A percentile compares a stretch with the other conserved stretches of the same genome.
Conservation (phyloP, 2,113 vertebrate species). For the Leucoraja erinaceus region DNA sequence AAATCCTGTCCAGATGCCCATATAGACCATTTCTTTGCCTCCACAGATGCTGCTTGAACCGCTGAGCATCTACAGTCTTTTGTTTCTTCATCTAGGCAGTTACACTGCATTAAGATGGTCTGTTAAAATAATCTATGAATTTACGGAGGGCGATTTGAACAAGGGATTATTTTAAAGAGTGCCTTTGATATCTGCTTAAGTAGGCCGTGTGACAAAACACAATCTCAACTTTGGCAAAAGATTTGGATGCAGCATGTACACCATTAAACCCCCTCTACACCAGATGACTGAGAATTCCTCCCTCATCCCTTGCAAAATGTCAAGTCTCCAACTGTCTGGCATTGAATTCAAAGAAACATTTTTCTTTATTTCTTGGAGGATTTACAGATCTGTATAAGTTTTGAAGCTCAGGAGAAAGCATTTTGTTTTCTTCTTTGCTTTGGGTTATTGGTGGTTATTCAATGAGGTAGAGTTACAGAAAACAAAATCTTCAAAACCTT, state of each 20-base stretch:
- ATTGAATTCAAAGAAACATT: conserved; percentile 9
- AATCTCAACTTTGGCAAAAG: background rate
- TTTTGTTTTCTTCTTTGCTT: background rate
- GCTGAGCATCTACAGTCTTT: no score
- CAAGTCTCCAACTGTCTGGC: background rate
- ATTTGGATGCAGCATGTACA: background rate
- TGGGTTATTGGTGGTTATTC: background rate
- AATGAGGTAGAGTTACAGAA: background rate
- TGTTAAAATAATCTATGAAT: background rate
- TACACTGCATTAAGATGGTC: background rate
- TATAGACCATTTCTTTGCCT: no score
- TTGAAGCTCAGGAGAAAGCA: background rate
- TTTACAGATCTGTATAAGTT: background rate
- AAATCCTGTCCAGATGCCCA: background rate
- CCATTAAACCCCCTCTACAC: background rate
- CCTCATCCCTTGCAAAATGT: background rate
- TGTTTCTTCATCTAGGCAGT: background rate
- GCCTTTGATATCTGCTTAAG: background rate
- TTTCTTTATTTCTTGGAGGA: background rate
- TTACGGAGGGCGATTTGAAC: background rate
- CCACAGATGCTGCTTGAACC: no score
- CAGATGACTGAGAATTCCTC: background rate
- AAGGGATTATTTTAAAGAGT: background rate
- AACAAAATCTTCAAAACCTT: background rate
- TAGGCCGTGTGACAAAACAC: background rate